Percentiles rank a stretch among this genome's conserved stretches.
phyloP scores from a whole-genome alignment of 1,140 invertebrate species.

The Uloborus diversus region DNA sequence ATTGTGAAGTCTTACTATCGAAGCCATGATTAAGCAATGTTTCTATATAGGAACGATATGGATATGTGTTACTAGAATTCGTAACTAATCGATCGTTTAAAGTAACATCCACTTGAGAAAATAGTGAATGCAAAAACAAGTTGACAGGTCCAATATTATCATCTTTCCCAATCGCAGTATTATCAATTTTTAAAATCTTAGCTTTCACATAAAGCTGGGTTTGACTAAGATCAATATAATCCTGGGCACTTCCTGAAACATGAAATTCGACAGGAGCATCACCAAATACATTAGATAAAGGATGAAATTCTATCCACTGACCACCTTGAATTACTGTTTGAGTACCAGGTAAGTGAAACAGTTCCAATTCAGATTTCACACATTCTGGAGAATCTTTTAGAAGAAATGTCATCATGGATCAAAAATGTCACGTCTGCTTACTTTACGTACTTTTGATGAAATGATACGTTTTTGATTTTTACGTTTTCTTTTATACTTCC shows the following conservation, averaged over 20 bases:
- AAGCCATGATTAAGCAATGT: neutral
- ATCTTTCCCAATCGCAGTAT: neutral
- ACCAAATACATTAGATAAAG: neutral
- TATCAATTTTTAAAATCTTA: slow-evolving; percentile 9
- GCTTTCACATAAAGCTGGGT: neutral
- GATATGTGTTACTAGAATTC: neutral
- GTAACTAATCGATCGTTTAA: slow-evolving; percentile 4
- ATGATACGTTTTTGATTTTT: neutral
- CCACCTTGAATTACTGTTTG: slow-evolving; percentile 5
- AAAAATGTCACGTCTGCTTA: neutral
- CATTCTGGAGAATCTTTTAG: slow-evolving; percentile 11
- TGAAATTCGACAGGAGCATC: neutral
- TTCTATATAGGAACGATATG: neutral
- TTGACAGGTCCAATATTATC: slow-evolving; percentile 23
- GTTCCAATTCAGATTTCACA: neutral
- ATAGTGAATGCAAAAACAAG: slow-evolving; percentile 29
- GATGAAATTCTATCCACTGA: neutral
- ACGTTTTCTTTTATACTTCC: slow-evolving; percentile 23
- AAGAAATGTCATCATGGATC: neutral
- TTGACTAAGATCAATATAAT: neutral
- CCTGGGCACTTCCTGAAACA: neutral
- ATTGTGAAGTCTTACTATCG: slow-evolving; percentile 10
- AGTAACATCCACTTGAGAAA: slow-evolving; percentile 12
- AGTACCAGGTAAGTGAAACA: neutral
- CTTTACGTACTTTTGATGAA: neutral